Base-by-base conservation (phyloP, 2,888 invertebrate species). In the Dynastes hyllus region DNA sequence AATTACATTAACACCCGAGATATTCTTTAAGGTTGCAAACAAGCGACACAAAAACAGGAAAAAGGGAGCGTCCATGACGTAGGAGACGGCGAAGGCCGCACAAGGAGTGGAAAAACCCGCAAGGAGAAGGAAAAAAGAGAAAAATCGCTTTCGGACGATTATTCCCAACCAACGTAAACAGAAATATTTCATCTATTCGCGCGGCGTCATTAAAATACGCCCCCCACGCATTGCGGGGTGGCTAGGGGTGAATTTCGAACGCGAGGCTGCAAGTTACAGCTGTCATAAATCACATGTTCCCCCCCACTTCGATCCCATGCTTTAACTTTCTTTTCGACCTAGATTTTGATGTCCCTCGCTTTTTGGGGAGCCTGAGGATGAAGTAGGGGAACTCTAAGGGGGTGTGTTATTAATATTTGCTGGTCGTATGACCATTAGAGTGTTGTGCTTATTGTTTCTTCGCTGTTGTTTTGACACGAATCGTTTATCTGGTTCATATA, bases 1-100 rank as follows among this genome's bases (percentile, higher is more conserved):
- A 66, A 66, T 66, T 66, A 66, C 66, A 66, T 66, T 66, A 66
- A 66, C 66, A 40, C 66, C n/a, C 11, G 53, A n/a, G 9, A 53
- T 53, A 53, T 53, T n/a, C 53, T 16, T n/a, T 6, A 53, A 9
- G 16, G 53, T 51, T n/a, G 16, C 2, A n/a, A 16, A 2, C 53
- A n/a, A 16, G 1, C 45, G 45, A 45, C 8, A 45, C 32, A 11
- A 45, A 8, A 45, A 45, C 45, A 45, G 45, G 45, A 45, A 45
- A 8, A 8, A 8, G 45, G 8, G 45, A 8, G 45, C 9, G 11
- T 8, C 45, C 45, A 11, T 11, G 8, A 11, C 45, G 11, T 11
- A 5, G 11, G 45, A 2, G 45, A 45, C 8, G 8, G 45, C 2
- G 8, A 8, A 8, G 45, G 8, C 53, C 2, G n/a, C 51, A 5